Conservation (phyloP, 2,113 vertebrate genomes). For the Elephantulus edwardii region DNA sequence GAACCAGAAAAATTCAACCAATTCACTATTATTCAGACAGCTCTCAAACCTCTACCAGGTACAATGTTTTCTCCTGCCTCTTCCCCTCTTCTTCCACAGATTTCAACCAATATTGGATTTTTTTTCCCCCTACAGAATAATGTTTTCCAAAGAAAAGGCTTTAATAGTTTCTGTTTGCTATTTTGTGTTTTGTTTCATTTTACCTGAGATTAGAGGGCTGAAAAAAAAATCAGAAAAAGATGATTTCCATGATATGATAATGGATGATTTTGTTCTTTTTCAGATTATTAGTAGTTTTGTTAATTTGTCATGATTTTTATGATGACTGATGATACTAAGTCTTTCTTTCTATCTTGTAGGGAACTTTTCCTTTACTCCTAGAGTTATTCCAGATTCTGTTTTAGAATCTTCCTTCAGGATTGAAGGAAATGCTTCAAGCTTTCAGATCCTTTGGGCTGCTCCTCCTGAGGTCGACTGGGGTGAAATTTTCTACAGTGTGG, state of each 20-base stretch:
- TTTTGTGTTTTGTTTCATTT: neutral
- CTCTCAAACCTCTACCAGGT: slow-evolving; percentile 87
- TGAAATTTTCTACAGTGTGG: slow-evolving; percentile 83
- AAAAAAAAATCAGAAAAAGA: neutral
- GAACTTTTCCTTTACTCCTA: slow-evolving; percentile 81
- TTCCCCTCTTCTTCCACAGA: neutral
- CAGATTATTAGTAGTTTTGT: neutral
- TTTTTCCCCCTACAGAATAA: slow-evolving; percentile 51
- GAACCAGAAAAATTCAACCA: slow-evolving; percentile 78
- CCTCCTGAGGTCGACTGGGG: slow-evolving; percentile 82
- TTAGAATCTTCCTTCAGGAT: slow-evolving; percentile 81
- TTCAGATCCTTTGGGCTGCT: slow-evolving; percentile 81
- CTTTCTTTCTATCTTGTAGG: slow-evolving; percentile 66
- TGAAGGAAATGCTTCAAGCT: slow-evolving; percentile 79
- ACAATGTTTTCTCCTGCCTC: slow-evolving; percentile 18
- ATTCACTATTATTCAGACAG: slow-evolving; percentile 83
- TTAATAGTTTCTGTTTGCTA: neutral
- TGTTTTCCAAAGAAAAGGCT: slow-evolving; percentile 27
- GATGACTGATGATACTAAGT: neutral
- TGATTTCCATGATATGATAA: neutral
- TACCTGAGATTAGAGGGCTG: neutral
- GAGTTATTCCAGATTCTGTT: slow-evolving; percentile 83
- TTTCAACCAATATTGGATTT: neutral
- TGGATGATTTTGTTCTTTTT: neutral
- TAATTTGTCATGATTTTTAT: neutral